These are phyloP conservation scores for Pimephales promelas DNA, from an alignment of 2,113 vertebrate species.

Conservation along the genomic window DNA sequence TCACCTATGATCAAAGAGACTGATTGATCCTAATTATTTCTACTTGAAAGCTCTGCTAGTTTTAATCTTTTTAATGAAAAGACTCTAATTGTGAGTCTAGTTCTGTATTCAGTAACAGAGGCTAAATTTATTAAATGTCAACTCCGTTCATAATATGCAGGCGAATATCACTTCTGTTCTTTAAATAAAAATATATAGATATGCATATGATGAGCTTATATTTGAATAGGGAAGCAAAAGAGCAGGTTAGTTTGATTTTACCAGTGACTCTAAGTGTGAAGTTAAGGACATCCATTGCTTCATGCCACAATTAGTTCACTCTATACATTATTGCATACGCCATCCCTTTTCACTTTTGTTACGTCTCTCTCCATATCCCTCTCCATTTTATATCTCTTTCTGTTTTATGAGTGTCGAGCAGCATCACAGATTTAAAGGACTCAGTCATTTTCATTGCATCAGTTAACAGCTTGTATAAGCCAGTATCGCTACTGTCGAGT, in stretches of 20 bases:
- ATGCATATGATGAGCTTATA: background rate
- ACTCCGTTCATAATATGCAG: background rate
- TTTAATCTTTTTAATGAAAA: constrained; percentile 2
- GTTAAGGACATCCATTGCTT: background rate
- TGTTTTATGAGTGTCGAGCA: constrained; percentile 11
- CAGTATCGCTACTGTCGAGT: constrained; percentile 6
- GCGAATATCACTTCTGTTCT: constrained; percentile 2
- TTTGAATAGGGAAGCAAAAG: background rate
- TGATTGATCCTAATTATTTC: background rate
- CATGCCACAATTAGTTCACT: background rate
- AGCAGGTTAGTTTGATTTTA: background rate
- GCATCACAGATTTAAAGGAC: constrained; percentile 20
- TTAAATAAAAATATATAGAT: background rate
- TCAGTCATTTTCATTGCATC: constrained; percentile 18
- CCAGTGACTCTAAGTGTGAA: constrained; percentile 13
- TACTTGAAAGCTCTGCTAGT: constrained; percentile 11
- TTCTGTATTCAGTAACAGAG: background rate
- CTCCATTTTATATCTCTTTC: background rate
- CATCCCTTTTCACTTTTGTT: background rate
- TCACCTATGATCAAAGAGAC: background rate
- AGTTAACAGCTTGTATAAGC: constrained; percentile 36
- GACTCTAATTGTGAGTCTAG: background rate
- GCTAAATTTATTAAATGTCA: background rate
- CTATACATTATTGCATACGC: background rate
- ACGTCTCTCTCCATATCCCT: background rate